A percentile compares a stretch with the other conserved stretches of the same genome.
phyloP scores from a whole-genome alignment of 1,140 invertebrate species.

The Drosophila pseudoobscura region DNA sequence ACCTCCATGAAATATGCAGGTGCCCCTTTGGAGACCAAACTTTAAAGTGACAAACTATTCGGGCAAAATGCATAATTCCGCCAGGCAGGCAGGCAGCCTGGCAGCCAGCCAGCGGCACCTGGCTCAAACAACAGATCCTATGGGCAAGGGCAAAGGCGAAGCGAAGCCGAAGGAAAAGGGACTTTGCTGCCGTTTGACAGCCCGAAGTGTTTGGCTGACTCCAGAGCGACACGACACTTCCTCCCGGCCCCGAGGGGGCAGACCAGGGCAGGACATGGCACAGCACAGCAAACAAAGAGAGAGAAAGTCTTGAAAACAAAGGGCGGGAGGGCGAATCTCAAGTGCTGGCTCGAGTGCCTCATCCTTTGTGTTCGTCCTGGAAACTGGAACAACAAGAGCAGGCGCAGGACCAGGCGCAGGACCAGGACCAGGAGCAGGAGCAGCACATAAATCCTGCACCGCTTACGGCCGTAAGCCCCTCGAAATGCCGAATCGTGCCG shows the following conservation, averaged over 20 bases:
- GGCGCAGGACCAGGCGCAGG: neutral
- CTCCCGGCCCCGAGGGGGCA: conserved; percentile 19
- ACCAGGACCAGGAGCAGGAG: neutral
- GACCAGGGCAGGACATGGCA: neutral
- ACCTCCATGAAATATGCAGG: conserved; percentile 35
- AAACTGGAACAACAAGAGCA: neutral
- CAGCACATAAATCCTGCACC: conserved; percentile 3
- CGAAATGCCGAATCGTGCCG: neutral
- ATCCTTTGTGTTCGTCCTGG: neutral
- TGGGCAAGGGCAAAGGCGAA: neutral
- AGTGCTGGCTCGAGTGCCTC: conserved; percentile 28
- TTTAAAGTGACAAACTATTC: conserved; percentile 49
- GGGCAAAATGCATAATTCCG: too few species aligned
- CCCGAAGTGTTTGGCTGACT: conserved; percentile 49
- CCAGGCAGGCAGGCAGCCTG: neutral
- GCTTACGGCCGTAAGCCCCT: conserved; percentile 3
- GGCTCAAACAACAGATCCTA: neutral
- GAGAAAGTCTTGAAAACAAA: conserved; percentile 19
- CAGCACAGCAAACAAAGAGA: neutral
- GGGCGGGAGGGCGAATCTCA: conserved; percentile 32
- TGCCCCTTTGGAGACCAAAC: conserved; percentile 6
- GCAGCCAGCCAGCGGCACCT: conserved; percentile 3
- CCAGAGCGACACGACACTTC: conserved; percentile 35
- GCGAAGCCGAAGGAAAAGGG: conserved; percentile 21
- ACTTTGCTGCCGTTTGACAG: conserved; percentile 51